These are phyloP conservation scores for Saguinus midas DNA, from an alignment of 2,113 vertebrate genomes.

Conservation along the genomic window DNA sequence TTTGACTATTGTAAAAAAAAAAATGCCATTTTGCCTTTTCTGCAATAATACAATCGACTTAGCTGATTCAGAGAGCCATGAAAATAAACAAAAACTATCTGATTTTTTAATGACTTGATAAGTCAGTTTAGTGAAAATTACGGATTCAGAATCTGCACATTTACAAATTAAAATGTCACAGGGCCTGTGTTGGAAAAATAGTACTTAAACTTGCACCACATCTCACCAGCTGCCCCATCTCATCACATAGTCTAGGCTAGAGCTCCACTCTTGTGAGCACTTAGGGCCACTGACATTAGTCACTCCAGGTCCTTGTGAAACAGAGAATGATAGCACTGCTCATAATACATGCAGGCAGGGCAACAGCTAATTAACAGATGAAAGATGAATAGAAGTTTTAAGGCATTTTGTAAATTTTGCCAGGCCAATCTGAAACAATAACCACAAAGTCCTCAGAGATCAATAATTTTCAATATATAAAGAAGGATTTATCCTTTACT, in stretches of 20 bases:
- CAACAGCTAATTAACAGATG: slow-evolving; percentile 27
- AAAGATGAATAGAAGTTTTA: slow-evolving; percentile 53
- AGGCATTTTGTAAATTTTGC: slow-evolving; percentile 20
- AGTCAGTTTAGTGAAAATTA: neutral
- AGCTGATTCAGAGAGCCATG: neutral
- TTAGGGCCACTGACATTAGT: neutral
- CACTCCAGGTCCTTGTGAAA: neutral
- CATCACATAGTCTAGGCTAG: neutral
- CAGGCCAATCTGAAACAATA: neutral
- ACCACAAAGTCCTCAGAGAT: slow-evolving; percentile 13
- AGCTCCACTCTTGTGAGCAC: neutral
- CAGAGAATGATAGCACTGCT: neutral
- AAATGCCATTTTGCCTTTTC: neutral
- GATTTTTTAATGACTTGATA: neutral
- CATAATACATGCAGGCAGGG: neutral
- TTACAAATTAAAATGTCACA: neutral
- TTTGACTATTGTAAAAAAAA: neutral
- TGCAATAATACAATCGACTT: neutral
- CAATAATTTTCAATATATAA: neutral
- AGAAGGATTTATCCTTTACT: neutral
- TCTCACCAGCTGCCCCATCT: neutral
- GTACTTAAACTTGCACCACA: neutral
- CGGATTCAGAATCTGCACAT: neutral
- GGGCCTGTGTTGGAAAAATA: neutral
- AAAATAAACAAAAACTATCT: slow-evolving; percentile 4